Conservation (phyloP, 1,140 invertebrate genomes). For the Stratiolaelaps scimitus region DNA sequence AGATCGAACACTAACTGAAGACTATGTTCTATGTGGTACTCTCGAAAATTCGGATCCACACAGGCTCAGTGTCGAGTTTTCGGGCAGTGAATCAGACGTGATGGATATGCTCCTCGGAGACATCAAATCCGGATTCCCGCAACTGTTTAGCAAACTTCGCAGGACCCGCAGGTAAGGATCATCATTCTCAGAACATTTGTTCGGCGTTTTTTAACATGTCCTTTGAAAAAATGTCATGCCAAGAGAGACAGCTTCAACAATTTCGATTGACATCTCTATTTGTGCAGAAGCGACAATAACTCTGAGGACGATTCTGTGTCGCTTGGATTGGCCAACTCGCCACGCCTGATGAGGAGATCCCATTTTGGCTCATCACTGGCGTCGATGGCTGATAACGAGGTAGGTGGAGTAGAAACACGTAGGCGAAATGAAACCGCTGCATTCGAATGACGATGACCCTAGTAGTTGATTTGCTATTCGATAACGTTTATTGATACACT, state of each 20-base stretch:
- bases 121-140: conserved; percentile 51
- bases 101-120: conserved; percentile 61
- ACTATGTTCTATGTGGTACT: background rate
- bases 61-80: conserved; percentile 25
- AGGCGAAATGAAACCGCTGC: too few species aligned
- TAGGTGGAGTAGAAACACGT: conserved; percentile 45
- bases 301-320: conserved; percentile 47
- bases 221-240: conserved; percentile 24
- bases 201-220: conserved; percentile 14
- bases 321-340: conserved; percentile 48
- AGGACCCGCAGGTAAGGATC: conserved; percentile 28
- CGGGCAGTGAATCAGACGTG: conserved; percentile 50
- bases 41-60: background rate
- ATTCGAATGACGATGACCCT: too few species aligned
- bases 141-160: conserved; percentile 36
- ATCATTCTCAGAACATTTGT: conserved; percentile 15
- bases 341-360: conserved; percentile 52
- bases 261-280: conserved; percentile 40
- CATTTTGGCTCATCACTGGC: conserved; percentile 45
- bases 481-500: too few species aligned
- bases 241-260: conserved; percentile 43
- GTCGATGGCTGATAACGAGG: conserved; percentile 33
- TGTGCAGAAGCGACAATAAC: conserved; percentile 37
- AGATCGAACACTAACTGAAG: too few species aligned
- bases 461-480: too few species aligned